These are phyloP conservation scores for Riptortus pedestris DNA, from an alignment of 1,140 invertebrate species.

Conservation along the genomic window DNA sequence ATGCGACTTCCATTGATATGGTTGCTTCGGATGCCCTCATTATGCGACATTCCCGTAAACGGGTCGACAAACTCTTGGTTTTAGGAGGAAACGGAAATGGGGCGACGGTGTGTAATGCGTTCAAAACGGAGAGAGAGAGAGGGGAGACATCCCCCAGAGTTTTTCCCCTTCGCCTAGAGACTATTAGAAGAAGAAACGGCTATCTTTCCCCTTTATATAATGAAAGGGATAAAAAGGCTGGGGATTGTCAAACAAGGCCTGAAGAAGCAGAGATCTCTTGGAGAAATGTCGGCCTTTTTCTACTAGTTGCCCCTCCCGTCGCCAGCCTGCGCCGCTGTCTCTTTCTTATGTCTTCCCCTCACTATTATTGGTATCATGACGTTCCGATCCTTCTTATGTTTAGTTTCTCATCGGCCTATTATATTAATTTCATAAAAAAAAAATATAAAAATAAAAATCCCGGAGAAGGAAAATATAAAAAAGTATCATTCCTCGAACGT, in stretches of 20 bases:
- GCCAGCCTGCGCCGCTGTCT: background rate
- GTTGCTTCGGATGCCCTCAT: no score
- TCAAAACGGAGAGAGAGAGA: no score
- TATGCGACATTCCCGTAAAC: no score
- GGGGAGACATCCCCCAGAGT: no score
- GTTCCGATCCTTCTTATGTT: background rate
- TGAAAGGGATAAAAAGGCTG: background rate
- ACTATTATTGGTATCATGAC: background rate
- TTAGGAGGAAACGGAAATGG: no score
- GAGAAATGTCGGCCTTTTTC: background rate
- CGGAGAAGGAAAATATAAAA: background rate
- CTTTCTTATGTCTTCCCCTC: background rate
- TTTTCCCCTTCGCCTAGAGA: no score
- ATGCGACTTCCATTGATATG: no score
- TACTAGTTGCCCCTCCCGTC: background rate
- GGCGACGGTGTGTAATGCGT: no score
- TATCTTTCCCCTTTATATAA: background rate
- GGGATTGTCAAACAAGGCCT: background rate
- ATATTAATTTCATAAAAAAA: background rate
- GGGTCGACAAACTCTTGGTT: no score
- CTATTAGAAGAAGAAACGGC: background rate
- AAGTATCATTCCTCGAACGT: background rate
- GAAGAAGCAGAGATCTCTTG: background rate
- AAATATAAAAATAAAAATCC: conserved; percentile 3
- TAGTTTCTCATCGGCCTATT: background rate